Percentiles rank a stretch among this genome's conserved stretches.
Conservation (phyloP, 2,888 invertebrate genomes). For the Agriotes lineatus region DNA sequence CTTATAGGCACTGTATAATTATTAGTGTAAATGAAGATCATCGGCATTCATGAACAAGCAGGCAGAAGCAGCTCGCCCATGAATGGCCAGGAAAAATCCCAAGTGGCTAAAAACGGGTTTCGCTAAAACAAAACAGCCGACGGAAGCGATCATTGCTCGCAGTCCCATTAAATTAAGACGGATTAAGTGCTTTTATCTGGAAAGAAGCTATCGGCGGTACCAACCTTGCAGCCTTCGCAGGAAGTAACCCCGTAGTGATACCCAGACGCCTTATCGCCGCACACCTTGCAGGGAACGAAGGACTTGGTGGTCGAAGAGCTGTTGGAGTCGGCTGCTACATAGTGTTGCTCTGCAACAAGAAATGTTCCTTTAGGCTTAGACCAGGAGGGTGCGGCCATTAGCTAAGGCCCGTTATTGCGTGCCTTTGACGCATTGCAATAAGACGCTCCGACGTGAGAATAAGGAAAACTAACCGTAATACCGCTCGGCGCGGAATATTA, state of each 20-base stretch:
- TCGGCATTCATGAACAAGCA: background rate
- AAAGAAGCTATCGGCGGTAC: background rate
- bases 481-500: conserved; percentile 45
- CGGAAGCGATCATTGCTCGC: conserved; percentile 17
- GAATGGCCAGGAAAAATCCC: conserved; percentile 27
- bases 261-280: conserved; percentile 95
- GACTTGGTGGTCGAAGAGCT: conserved; percentile 84
- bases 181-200: background rate
- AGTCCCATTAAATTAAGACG: conserved; percentile 8
- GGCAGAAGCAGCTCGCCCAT: conserved; percentile 18
- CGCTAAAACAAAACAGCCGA: conserved; percentile 16
- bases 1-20: background rate
- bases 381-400: conserved; percentile 31
- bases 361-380: conserved; percentile 5
- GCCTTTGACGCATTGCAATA: conserved; percentile 39
- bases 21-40: background rate
- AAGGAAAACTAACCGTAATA: conserved; percentile 56
- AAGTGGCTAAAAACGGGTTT: conserved; percentile 36
- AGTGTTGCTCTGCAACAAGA: conserved; percentile 73
- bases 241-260: conserved; percentile 99
- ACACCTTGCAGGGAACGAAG: conserved; percentile 95
- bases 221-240: conserved; percentile 97
- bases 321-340: conserved; percentile 84
- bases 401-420: conserved; percentile 49
- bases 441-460: conserved; percentile 42